Evolutionary conservation across 2,113 vertebrate species (phyloP).

Genomic region (Catagonus wagneri): DNA sequence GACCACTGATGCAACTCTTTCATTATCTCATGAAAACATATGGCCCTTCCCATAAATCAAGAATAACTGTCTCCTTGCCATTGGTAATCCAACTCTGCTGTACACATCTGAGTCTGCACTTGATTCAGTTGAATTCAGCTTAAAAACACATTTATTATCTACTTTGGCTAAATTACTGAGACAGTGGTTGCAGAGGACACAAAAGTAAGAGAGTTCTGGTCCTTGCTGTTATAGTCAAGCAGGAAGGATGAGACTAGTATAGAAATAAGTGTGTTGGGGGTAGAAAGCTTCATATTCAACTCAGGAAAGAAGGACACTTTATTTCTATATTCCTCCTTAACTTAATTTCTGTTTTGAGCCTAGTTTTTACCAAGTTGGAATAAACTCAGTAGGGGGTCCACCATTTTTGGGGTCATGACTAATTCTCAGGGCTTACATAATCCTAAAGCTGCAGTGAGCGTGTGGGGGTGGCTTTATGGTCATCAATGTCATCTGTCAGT

Average conservation of each 20-base stretch:
- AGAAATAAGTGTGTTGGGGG: background rate
- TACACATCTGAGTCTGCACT: background rate
- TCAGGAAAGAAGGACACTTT: background rate
- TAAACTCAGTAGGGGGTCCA: slow-evolving; percentile 10
- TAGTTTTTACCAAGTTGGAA: slow-evolving; percentile 44
- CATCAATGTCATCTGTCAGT: background rate
- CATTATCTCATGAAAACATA: slow-evolving; percentile 31
- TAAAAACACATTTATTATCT: background rate
- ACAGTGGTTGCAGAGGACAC: too few relatives aligned
- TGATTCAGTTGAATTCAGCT: background rate
- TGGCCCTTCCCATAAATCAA: slow-evolving; percentile 12
- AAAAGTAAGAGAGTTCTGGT: background rate
- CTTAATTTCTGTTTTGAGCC: slow-evolving; percentile 26
- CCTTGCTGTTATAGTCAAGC: background rate
- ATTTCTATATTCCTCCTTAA: slow-evolving; percentile 4
- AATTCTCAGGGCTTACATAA: background rate
- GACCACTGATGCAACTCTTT: background rate
- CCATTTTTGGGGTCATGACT: background rate
- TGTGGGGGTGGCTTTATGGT: background rate
- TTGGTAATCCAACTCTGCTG: background rate
- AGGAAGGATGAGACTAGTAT: background rate
- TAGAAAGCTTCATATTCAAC: background rate
- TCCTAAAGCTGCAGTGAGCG: background rate
- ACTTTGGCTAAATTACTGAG: background rate
- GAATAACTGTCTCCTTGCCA: background rate